Evolutionary conservation across 2,888 invertebrate species (phyloP).

Genomic region (Steinernema scapterisci): DNA sequence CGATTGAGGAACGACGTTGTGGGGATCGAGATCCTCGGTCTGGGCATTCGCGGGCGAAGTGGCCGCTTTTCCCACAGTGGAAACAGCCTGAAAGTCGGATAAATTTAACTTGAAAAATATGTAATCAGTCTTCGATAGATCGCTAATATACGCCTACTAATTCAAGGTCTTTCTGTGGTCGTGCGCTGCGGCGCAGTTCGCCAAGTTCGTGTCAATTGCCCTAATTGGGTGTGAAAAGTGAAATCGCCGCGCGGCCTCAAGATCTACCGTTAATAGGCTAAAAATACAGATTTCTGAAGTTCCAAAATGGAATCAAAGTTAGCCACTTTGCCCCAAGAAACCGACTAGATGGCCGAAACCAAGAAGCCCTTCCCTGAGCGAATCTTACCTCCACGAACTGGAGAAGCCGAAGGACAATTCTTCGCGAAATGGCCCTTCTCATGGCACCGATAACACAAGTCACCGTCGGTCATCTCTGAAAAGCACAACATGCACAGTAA

Average conservation of each 20-base stretch:
- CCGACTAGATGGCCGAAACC: too few species aligned
- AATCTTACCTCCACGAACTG: conserved; percentile 25
- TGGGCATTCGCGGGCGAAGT: conserved; percentile 61
- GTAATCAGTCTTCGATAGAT: conserved; percentile 44
- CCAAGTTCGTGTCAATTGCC: too few species aligned
- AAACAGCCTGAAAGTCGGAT: conserved; percentile 7
- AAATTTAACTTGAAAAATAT: too few species aligned
- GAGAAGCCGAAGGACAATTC: conserved; percentile 42
- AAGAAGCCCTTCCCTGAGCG: too few species aligned
- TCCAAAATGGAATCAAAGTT: background rate
- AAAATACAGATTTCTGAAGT: background rate
- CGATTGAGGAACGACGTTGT: background rate
- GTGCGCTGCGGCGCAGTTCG: too few species aligned
- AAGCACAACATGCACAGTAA: conserved; percentile 5
- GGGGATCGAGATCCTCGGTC: conserved; percentile 34
- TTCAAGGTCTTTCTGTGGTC: conserved; percentile 47
- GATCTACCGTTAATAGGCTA: too few species aligned
- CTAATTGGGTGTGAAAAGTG: too few species aligned
- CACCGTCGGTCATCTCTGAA: conserved; percentile 30
- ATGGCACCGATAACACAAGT: conserved; percentile 58
- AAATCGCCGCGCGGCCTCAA: too few species aligned
- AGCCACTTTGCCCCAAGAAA: too few species aligned
- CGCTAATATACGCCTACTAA: conserved; percentile 43
- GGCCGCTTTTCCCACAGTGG: conserved; percentile 42
- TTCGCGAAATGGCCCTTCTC: conserved; percentile 59